These are phyloP conservation scores for Pseudomyrmex cubaensis DNA, from an alignment of 1,140 invertebrate species.

Conservation along the genomic window DNA sequence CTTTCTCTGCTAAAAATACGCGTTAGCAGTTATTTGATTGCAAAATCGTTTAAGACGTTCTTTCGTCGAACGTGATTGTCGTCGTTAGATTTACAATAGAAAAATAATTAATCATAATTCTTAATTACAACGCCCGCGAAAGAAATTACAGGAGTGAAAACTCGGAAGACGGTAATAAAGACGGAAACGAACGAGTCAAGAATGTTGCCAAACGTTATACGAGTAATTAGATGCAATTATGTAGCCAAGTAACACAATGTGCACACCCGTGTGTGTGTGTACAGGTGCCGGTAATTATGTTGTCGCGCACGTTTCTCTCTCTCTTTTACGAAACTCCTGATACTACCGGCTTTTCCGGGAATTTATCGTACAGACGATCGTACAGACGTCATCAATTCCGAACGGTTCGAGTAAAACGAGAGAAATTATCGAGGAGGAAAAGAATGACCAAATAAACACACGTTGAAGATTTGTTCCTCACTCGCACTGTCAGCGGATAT, in stretches of 20 bases:
- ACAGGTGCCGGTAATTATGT: constrained; percentile 37
- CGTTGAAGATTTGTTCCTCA: neutral
- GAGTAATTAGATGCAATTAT: constrained; percentile 49
- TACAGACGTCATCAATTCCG: constrained; percentile 26
- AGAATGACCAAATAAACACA: neutral
- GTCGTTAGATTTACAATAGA: neutral
- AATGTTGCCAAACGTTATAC: constrained; percentile 27
- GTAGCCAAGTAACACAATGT: constrained; percentile 32
- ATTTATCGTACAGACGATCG: neutral
- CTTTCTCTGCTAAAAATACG: no score
- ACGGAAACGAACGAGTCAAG: constrained; percentile 9
- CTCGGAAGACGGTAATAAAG: neutral
- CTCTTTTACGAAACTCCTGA: neutral
- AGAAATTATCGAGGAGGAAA: neutral
- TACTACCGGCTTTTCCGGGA: constrained; percentile 35
- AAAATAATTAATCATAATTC: constrained; percentile 5
- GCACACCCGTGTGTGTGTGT: no score
- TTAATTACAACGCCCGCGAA: neutral
- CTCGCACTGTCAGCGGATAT: neutral
- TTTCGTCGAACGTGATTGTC: no score
- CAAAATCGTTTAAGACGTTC: no score
- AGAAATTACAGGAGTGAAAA: constrained; percentile 22
- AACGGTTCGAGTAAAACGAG: neutral
- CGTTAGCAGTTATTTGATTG: no score
- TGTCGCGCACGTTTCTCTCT: constrained; percentile 9